Base-by-base conservation (phyloP, 2,888 invertebrate species). In the Biston stratarius region DNA sequence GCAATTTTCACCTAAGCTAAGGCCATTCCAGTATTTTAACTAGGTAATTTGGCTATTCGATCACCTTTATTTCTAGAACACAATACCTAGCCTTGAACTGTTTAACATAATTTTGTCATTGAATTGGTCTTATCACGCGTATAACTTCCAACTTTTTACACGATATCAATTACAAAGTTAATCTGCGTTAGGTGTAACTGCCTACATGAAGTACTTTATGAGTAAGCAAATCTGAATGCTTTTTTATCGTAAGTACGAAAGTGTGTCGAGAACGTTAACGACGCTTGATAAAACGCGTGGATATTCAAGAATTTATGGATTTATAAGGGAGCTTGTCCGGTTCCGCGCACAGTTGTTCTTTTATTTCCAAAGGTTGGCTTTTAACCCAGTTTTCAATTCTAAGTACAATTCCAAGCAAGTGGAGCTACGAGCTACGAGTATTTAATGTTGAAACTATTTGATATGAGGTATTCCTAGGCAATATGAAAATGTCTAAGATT, bases 281-380 rank as follows among this genome's bases (percentile, higher is more conserved):
- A 74, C 67, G 64, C 57, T 67, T 66, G 63, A 67, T 67, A 58
- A 66, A 69, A 73, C 69, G 69, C 72, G 70, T 69, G 75, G 65
- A 75, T 79, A 81, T 81, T 82, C 76, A 78, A 81, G 80, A 83
- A 83, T 85, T 82, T 86, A 84, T 82, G 72, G 76, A 70, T 81
- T 85, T 79, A 78, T 77, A 68, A 66, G 75, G 76, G 80, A 82
- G 84, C 85, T 83, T 74, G 67, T 71, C 72, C 59, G 74, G 77
- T 83, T 79, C 77, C 80, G 75, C 68, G 69, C 49, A 47, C 64
- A 40, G 69, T 51, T 77, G 79, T 83, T 84, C 44, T 83, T 79
- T 83, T 82, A 78, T 79, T 75, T 76, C 76, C 71, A 84, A 79
- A 80, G 73, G 71, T 74, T 68, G 75, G 49, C 77, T 78, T 45